Percentiles rank a stretch among this genome's conserved stretches.
These are phyloP conservation scores for Teleopsis dalmanni DNA, from an alignment of 1,140 invertebrate genomes.

Conservation along the genomic window DNA sequence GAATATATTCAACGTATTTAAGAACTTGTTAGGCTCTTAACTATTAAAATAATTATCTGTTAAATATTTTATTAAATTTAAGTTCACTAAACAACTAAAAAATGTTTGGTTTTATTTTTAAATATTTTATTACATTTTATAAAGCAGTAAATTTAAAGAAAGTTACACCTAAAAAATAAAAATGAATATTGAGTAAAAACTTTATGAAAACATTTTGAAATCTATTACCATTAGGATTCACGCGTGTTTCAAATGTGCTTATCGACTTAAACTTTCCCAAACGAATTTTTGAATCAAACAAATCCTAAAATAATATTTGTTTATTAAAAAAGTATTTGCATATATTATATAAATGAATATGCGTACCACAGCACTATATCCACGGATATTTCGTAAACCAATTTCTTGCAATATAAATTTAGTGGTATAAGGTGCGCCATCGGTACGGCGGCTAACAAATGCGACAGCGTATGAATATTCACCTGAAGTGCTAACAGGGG, in stretches of 20 bases:
- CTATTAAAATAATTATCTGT: too few species aligned
- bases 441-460: slow-evolving; percentile 73
- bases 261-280: slow-evolving; percentile 14
- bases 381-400: slow-evolving; percentile 40
- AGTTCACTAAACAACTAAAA: too few species aligned
- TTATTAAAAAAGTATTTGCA: neutral
- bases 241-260: slow-evolving; percentile 24
- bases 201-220: slow-evolving; percentile 3
- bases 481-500: slow-evolving; percentile 58
- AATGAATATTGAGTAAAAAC: slow-evolving; percentile 2
- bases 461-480: slow-evolving; percentile 84
- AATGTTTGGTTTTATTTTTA: too few species aligned
- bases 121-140: too few species aligned
- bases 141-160: slow-evolving; percentile 38
- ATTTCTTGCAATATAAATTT: slow-evolving; percentile 50
- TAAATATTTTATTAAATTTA: too few species aligned
- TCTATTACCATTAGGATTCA: slow-evolving; percentile 36
- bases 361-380: slow-evolving; percentile 46
- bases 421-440: slow-evolving; percentile 53
- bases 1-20: neutral
- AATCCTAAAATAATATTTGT: slow-evolving; percentile 22
- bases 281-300: slow-evolving; percentile 17
- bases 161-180: slow-evolving; percentile 26
- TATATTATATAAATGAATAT: neutral
- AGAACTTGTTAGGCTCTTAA: neutral